Evolutionary conservation across 2,888 invertebrate genomes (phyloP), one percentile per base, ranked within the genome.

Genomic region (Thecocarcelia acutangulata): DNA sequence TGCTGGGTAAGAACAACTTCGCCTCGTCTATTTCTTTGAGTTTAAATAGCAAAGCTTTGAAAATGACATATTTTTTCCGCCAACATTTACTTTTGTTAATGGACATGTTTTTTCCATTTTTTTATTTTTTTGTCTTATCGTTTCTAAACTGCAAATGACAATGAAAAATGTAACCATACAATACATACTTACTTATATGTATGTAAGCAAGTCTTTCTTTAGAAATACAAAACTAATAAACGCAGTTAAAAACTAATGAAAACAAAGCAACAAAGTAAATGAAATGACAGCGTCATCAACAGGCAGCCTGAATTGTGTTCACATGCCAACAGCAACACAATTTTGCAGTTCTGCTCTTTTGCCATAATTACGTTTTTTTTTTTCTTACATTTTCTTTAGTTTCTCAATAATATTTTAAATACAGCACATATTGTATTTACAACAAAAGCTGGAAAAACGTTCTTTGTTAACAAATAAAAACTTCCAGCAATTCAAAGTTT

Each of bases 191-290:
- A n/a, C 15, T 5, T 6, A 9, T 15, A 15, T 6, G n/a, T 33
- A 8, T 33, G 33, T 33, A 24, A 6, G 33, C 1, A 33, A 6
- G 33, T 33, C 1, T 24, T 50, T 21, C 17, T 50, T 52, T 40
- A 12, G 5, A 50, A 70, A 59, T 40, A 40, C 33, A 28, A 33
- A 63, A 61, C 72, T 73, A 73, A 73, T 73, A 52, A 73, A 63
- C 72, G 72, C 72, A 73, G 44, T 44, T 48, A 46, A 73, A 61
- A 59, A 59, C 50, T 59, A 70, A 50, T 59, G 40, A 72, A 72
- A 63, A 61, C 33, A 42, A n/a, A 21, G 12, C 61, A 61, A 61
- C 42, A 61, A 72, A 61, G 37, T 37, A 58, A 58, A 48, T 58
- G 17, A 70, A 70, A 54, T 52, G 33, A 33, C 63, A 44, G 13